A percentile compares a stretch with the other conserved stretches of the same genome.
Evolutionary conservation across 1,140 invertebrate genomes (phyloP).

Genomic region (Ruditapes philippinarum): DNA sequence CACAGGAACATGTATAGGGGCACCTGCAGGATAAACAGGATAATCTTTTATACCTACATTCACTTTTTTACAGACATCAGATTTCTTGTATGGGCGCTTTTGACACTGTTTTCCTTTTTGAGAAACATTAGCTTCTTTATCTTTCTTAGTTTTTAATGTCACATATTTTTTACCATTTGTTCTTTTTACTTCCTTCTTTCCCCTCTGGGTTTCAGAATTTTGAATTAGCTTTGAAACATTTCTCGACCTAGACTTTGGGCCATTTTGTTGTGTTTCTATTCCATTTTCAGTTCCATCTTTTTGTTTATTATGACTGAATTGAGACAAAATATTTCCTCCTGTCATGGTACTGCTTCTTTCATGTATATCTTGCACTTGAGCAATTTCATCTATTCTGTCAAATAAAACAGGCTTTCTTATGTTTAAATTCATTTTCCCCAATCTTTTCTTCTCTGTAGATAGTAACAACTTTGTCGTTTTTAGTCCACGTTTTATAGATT

Average conservation of each 20-base stretch:
- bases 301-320: neutral
- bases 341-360: conserved; percentile 8
- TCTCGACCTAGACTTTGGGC: neutral
- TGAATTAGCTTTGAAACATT: neutral
- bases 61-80: too few species aligned
- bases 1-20: neutral
- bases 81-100: too few species aligned
- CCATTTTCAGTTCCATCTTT: too few species aligned
- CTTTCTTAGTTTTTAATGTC: conserved; percentile 21
- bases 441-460: neutral
- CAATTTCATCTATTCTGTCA: neutral
- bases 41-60: too few species aligned
- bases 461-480: neutral
- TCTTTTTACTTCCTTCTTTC: conserved; percentile 17
- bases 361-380: neutral
- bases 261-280: neutral
- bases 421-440: neutral
- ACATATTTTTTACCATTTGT: conserved; percentile 21
- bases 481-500: neutral
- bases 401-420: conserved; percentile 3
- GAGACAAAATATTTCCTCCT: conserved; percentile 12
- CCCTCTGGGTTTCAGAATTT: neutral
- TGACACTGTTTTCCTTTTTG: too few species aligned
- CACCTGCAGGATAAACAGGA: conserved; percentile 15
- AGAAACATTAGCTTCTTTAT: too few species aligned